Percentiles rank a stretch among this genome's conserved stretches.
phyloP scores from a whole-genome alignment of 2,113 vertebrate genomes.

The Zootoca vivipara region DNA sequence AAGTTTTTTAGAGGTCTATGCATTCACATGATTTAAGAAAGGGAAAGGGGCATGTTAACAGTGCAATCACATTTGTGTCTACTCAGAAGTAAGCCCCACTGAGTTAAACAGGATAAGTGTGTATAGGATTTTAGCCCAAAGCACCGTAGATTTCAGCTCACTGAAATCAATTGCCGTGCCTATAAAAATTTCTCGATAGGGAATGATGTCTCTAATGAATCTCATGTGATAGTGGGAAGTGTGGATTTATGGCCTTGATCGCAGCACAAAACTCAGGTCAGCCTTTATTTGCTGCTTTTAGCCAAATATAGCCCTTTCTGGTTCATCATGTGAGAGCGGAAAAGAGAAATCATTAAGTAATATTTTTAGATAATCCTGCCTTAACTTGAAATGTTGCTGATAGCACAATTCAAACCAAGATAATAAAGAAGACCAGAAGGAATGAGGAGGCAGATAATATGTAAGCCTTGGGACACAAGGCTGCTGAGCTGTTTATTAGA shows the following conservation, averaged over 20 bases:
- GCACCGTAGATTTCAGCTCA: background rate
- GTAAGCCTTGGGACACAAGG: conserved; percentile 29
- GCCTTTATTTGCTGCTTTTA: conserved; percentile 38
- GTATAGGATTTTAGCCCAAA: background rate
- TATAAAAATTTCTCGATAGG: background rate
- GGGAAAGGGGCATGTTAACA: no score
- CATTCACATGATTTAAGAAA: background rate
- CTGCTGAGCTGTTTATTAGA: conserved; percentile 39
- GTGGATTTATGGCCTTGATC: conserved; percentile 51
- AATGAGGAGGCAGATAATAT: background rate
- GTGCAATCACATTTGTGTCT: no score
- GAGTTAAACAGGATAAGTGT: background rate
- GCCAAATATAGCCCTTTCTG: conserved; percentile 36
- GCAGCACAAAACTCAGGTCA: conserved; percentile 49
- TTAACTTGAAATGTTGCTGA: conserved; percentile 40
- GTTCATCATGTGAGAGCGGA: conserved; percentile 29
- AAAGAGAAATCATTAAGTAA: conserved; percentile 42
- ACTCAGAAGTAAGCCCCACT: no score
- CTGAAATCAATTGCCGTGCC: background rate
- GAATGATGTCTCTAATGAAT: conserved; percentile 53
- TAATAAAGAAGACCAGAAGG: conserved; percentile 12
- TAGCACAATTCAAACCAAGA: conserved; percentile 10
- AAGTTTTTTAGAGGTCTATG: background rate
- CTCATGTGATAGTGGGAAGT: conserved; percentile 56
- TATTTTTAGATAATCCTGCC: conserved; percentile 61